Conservation (phyloP, 2,797 vertebrate genomes). For the Neostethus bicornis region DNA sequence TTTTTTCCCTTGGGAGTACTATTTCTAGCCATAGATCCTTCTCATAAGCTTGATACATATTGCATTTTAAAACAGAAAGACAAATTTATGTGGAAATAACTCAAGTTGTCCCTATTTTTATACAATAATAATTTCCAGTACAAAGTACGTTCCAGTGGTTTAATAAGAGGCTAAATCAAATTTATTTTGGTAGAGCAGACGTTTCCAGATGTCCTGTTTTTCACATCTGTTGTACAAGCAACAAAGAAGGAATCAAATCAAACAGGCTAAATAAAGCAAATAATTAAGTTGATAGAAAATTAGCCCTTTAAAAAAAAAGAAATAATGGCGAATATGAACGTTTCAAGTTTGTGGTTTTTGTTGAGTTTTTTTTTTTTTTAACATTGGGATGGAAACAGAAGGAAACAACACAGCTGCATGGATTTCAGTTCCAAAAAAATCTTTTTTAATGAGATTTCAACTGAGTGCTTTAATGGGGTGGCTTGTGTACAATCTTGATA, state of each 20-base stretch:
- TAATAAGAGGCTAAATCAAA: not conserved
- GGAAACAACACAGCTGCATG: not conserved
- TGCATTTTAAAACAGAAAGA: too few species aligned
- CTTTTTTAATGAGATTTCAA: not conserved
- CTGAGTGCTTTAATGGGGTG: not conserved
- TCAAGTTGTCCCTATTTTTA: too few species aligned
- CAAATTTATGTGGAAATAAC: too few species aligned
- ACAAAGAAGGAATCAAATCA: not conserved
- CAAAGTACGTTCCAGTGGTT: not conserved
- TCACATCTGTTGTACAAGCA: not conserved
- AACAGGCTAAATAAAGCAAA: not conserved
- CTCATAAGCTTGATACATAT: too few species aligned
- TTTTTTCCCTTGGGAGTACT: not conserved
- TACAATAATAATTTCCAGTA: not conserved
- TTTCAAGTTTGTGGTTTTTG: not conserved
- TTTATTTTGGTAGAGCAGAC: not conserved
- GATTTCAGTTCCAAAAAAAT: not conserved
- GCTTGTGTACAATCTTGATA: not conserved
- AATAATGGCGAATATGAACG: not conserved
- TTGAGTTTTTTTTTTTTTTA: not conserved
- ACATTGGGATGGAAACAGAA: not conserved
- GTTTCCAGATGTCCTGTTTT: slow-evolving; percentile 13
- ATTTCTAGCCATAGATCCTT: too few species aligned
- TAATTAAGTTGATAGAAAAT: not conserved
- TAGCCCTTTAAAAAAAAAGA: not conserved